These are phyloP conservation scores for Poicephalus meyeri DNA, from an alignment of 2,113 vertebrate species.

Conservation along the genomic window DNA sequence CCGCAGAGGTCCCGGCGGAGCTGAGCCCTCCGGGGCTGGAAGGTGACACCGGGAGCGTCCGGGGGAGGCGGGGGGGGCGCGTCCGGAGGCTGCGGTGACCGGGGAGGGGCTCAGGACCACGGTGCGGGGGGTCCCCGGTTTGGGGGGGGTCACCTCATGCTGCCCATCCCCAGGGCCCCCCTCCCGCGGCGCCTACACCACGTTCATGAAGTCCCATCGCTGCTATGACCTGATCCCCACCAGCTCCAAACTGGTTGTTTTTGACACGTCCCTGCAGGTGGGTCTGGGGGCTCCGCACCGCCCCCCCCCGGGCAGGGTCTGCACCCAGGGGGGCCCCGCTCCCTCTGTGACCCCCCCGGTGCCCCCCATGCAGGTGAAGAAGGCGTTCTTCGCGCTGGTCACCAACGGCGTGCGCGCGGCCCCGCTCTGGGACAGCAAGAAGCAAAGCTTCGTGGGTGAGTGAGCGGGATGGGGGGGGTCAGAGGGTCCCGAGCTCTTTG, in stretches of 20 bases:
- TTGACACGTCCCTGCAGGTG: constrained; percentile 96
- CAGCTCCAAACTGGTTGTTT: constrained; percentile 97
- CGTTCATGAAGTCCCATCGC: constrained; percentile 96
- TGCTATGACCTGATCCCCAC: constrained; percentile 98
- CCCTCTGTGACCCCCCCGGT: background rate
- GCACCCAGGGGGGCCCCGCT: no score
- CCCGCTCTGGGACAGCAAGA: constrained; percentile 97
- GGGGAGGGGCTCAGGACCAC: no score
- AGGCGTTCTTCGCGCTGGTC: constrained; percentile 96
- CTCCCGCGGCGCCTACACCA: constrained; percentile 83
- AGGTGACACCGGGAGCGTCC: background rate
- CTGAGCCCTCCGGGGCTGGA: constrained; percentile 21
- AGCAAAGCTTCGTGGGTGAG: constrained; percentile 96
- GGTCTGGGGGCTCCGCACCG: background rate
- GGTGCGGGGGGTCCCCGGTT: no score
- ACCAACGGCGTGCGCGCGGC: constrained; percentile 95
- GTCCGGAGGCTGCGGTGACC: no score
- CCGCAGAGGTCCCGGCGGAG: constrained; percentile 5
- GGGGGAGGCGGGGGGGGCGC: background rate
- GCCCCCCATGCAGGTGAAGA: constrained; percentile 86
- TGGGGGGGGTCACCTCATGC: background rate
- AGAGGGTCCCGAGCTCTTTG: no score
- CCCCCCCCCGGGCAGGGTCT: no score
- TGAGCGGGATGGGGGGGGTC: rapidly evolving
- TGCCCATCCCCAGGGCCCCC: constrained; percentile 72